Evolutionary conservation across 2,113 vertebrate species (phyloP).

Genomic region (Alligator mississippiensis): DNA sequence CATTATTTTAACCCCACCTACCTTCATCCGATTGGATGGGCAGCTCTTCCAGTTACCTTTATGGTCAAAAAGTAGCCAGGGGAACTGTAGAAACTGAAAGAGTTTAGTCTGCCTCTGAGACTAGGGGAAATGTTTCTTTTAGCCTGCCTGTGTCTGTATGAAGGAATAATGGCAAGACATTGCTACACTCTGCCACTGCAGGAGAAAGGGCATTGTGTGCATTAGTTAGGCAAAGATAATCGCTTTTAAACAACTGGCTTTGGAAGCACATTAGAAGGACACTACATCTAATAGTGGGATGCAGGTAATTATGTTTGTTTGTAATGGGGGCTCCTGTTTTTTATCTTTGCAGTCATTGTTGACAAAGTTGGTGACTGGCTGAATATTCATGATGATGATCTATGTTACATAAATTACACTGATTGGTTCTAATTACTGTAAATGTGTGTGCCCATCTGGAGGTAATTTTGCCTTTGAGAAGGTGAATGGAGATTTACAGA

Average conservation of each 20-base stretch:
- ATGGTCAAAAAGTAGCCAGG: constrained; percentile 11
- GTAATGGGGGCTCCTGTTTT: background rate
- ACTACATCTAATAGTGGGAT: background rate
- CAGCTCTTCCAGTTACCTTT: constrained; percentile 25
- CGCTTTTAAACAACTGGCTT: background rate
- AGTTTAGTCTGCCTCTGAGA: background rate
- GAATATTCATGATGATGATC: background rate
- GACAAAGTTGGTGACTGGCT: background rate
- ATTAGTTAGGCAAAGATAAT: background rate
- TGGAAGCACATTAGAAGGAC: background rate
- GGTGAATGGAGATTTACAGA: background rate
- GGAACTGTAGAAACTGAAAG: background rate
- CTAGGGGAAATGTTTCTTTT: background rate
- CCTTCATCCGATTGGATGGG: constrained; percentile 36
- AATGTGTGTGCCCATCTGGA: background rate
- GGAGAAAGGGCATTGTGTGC: background rate
- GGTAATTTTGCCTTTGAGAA: background rate
- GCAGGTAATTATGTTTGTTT: constrained; percentile 7
- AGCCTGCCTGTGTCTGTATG: background rate
- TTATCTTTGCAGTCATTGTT: background rate
- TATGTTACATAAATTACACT: background rate
- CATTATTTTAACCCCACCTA: constrained; percentile 32
- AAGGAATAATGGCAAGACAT: background rate
- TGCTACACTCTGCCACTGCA: background rate
- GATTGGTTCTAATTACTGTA: background rate